A percentile compares a stretch with the other conserved stretches of the same genome.
Evolutionary conservation across 1,140 invertebrate genomes (phyloP).

Genomic region (Lucilia cuprina): DNA sequence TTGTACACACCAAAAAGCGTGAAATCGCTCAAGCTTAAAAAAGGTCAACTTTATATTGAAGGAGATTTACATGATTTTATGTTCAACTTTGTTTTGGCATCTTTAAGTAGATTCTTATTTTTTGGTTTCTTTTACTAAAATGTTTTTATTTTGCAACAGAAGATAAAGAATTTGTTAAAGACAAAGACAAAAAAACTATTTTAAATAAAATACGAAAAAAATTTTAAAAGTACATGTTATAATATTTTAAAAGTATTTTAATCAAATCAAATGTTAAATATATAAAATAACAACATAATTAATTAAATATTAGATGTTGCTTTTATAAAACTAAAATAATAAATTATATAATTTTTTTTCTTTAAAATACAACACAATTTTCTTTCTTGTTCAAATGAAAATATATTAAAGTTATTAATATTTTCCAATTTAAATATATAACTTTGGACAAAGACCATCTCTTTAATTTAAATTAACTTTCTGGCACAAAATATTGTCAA

Average conservation of each 20-base stretch:
- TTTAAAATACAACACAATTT: no score
- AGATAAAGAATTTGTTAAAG: neutral
- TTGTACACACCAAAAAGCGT: neutral
- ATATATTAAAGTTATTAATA: neutral
- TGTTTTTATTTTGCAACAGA: neutral
- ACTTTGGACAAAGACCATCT: neutral
- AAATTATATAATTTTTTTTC: no score
- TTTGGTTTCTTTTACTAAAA: neutral
- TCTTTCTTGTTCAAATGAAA: no score
- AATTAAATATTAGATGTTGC: no score
- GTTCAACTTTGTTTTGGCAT: neutral
- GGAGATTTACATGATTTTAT: neutral
- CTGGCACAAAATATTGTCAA: neutral
- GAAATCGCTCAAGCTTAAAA: neutral
- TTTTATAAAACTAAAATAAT: no score
- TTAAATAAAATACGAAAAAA: neutral
- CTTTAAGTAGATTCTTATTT: neutral
- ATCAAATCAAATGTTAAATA: no score
- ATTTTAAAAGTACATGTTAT: no score
- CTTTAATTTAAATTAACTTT: neutral
- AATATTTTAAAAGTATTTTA: no score
- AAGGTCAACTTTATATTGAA: neutral
- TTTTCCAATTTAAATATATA: neutral
- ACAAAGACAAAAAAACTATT: neutral
- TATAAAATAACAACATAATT: no score